Base-by-base conservation (phyloP, 2,113 vertebrate genomes). In the Alectura lathami region DNA sequence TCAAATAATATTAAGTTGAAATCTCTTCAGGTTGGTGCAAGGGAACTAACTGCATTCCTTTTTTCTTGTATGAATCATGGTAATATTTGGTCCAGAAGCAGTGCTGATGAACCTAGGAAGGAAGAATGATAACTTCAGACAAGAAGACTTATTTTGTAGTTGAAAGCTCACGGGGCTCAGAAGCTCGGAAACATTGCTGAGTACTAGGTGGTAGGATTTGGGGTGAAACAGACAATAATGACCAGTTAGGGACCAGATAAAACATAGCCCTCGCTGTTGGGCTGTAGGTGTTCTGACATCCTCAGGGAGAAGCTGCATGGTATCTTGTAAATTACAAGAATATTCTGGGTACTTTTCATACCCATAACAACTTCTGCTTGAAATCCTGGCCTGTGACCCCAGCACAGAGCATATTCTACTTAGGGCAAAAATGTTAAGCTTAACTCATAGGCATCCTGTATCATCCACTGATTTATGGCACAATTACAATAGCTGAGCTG, bases 221-320 rank as follows among this genome's bases (percentile, higher is more conserved):
- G 8, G 4, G 36, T 43, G 22, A 73, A 57, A 62, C 29, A 47
- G 36, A 73, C 29, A 68, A 38, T 47, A 42, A 17, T 23, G 54
- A 27, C 26, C 6, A 30, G 32, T n/a, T 69, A 66, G 20, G 17
- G 20, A 30, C 27, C 8, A 40, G 22, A 24, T 4, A 66, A 90
- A 80, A 43, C 66, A 80, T 27, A 2, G 2, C 3, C 6, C 23
- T 81, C 0, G 0, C 42, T 17, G 24, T 13, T 26, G 38, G 45
- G 32, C 40, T 63, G 9, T 30, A 63, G 43, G 11, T 38, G 29
- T 62, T 72, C 42, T 53, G 53, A 72, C 36, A 81, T 17, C 26
- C 42, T 51, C 32, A 80, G 32, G 51, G 17, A 70, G 40, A 54
- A 80, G 36, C 26, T 72, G 18, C 57, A 67, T 30, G 15, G 18